Conservation (phyloP, 2,797 vertebrate genomes). For the Sebastes cheni region DNA sequence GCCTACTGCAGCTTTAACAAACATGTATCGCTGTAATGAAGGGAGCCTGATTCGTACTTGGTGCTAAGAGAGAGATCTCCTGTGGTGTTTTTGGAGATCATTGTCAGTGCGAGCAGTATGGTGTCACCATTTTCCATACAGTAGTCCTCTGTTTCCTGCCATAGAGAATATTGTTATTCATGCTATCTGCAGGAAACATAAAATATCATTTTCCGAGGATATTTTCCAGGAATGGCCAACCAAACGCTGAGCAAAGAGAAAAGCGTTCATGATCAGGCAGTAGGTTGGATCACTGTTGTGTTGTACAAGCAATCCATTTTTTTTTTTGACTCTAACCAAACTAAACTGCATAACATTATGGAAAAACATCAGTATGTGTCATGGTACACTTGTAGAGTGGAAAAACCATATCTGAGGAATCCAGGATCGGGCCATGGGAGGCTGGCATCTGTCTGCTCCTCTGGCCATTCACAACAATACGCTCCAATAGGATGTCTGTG, state of each 20-base stretch:
- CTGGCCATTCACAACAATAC: conserved; percentile 68
- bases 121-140: background rate
- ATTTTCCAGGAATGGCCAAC: conserved; percentile 13
- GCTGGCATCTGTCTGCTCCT: conserved; percentile 57
- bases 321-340: background rate
- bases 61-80: background rate
- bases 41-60: background rate
- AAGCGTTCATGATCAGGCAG: background rate
- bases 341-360: conserved; percentile 3
- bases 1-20: background rate
- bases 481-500: conserved; percentile 66
- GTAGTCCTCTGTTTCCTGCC: background rate
- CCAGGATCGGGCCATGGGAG: conserved; percentile 64
- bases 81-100: background rate
- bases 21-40: background rate
- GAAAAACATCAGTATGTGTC: conserved; percentile 50
- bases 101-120: background rate
- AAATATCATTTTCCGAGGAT: conserved; percentile 1
- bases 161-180: background rate
- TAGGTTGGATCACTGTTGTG: background rate
- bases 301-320: background rate
- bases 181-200: conserved; percentile 4
- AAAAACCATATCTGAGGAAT: conserved; percentile 53
- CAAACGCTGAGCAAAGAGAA: background rate
- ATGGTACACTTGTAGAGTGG: conserved; percentile 44